These are phyloP conservation scores for Paraescarpia echinospica DNA, from an alignment of 1,140 invertebrate species.

Conservation along the genomic window DNA sequence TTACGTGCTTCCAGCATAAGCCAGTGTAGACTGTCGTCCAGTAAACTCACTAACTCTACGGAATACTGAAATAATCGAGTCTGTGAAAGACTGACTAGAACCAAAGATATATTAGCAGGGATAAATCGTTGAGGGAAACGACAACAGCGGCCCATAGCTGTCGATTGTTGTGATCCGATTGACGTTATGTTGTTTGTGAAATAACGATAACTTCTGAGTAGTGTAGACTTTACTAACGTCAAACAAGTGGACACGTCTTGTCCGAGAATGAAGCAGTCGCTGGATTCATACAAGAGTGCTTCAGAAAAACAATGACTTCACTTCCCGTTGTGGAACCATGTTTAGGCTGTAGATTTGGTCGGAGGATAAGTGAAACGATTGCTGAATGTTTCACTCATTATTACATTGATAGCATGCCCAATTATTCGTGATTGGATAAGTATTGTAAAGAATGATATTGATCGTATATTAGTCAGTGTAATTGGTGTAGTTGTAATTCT, in stretches of 20 bases:
- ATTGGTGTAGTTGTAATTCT: not conserved
- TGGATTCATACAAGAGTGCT: not conserved
- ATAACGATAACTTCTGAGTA: not conserved
- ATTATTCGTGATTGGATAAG: not conserved
- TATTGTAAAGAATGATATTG: constrained; percentile 6
- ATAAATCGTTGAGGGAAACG: not conserved
- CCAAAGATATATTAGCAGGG: not conserved
- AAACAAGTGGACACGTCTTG: not conserved
- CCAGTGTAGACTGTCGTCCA: not conserved
- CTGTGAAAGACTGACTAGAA: not conserved
- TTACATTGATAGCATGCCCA: not conserved
- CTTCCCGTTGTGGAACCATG: not conserved
- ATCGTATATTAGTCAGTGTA: not conserved
- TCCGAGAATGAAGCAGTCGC: not conserved
- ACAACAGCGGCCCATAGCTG: too few species aligned
- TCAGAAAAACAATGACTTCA: not conserved
- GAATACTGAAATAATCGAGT: not conserved
- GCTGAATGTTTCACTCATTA: not conserved
- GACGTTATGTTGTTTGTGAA: not conserved
- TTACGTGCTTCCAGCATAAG: not conserved
- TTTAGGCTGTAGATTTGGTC: not conserved
- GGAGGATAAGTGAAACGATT: not conserved
- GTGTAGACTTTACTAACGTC: not conserved
- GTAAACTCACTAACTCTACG: not conserved
- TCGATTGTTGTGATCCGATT: not conserved